Conservation (phyloP, 2,797 vertebrate species). For the Nothura maculosa region DNA sequence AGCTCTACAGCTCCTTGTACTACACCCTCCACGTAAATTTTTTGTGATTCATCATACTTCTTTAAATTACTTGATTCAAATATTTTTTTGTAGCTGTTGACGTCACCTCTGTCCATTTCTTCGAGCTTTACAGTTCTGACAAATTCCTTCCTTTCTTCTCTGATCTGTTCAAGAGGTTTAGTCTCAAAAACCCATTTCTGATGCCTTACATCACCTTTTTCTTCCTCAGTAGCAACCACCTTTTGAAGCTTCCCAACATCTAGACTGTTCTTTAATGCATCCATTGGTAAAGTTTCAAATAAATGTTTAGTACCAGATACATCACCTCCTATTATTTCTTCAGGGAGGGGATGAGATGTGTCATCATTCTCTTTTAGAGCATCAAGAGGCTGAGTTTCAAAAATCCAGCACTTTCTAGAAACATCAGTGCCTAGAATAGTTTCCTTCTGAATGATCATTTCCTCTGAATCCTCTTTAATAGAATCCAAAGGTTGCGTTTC, state of each 20-base stretch:
- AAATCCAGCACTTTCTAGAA: conserved; percentile 91
- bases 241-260: conserved; percentile 90
- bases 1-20: conserved; percentile 88
- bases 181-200: conserved; percentile 95
- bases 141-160: conserved; percentile 89
- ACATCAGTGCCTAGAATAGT: conserved; percentile 89
- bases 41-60: conserved; percentile 84
- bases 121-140: conserved; percentile 88
- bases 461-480: conserved; percentile 86
- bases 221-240: conserved; percentile 84
- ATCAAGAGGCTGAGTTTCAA: conserved; percentile 93
- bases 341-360: conserved; percentile 67
- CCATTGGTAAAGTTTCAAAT: conserved; percentile 90
- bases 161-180: conserved; percentile 90
- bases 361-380: conserved; percentile 88
- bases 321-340: conserved; percentile 89
- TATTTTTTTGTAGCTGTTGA: conserved; percentile 87
- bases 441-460: conserved; percentile 80
- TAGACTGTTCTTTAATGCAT: conserved; percentile 87
- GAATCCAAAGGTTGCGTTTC: conserved; percentile 89
- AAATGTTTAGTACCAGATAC: conserved; percentile 89
- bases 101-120: conserved; percentile 90
- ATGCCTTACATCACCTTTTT: conserved; percentile 91
- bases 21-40: conserved; percentile 88
- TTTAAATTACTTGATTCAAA: conserved; percentile 89